These are phyloP conservation scores for Heterodera carotae DNA, from an alignment of 1,140 invertebrate species.

Conservation along the genomic window DNA sequence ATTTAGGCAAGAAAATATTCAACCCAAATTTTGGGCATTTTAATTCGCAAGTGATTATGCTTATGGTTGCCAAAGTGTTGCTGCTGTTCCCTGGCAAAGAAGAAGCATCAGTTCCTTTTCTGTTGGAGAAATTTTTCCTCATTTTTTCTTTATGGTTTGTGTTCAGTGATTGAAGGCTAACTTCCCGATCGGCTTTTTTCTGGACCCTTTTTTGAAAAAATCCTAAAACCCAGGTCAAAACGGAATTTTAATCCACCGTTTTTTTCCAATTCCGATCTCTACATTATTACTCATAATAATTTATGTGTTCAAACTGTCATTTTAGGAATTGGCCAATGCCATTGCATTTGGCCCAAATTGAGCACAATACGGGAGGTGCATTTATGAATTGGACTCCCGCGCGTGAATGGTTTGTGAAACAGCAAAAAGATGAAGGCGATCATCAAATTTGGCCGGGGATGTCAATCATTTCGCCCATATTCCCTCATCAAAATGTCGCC, in stretches of 20 bases:
- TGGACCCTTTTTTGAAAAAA: not conserved
- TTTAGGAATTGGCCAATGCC: not conserved
- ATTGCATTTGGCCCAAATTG: not conserved
- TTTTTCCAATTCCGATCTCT: too few species aligned
- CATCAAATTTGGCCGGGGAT: not conserved
- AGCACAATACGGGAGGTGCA: not conserved
- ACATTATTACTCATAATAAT: too few species aligned
- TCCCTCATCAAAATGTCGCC: too few species aligned
- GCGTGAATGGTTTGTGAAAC: not conserved
- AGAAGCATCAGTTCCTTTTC: conserved; percentile 6
- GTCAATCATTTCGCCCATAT: not conserved
- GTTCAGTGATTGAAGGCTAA: not conserved
- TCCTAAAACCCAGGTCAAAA: not conserved
- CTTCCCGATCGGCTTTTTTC: too few species aligned
- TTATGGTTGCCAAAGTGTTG: conserved; percentile 1
- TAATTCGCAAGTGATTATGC: not conserved
- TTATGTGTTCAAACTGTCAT: too few species aligned
- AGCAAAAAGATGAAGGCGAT: not conserved
- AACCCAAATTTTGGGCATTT: not conserved
- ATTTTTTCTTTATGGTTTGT: conserved; percentile 11
- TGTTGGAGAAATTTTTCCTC: conserved; percentile 18
- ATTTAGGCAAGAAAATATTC: not conserved
- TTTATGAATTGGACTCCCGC: not conserved
- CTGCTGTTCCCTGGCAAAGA: conserved; percentile 5
- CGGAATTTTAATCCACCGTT: too few species aligned